Percentiles rank a stretch among this genome's conserved stretches.
Evolutionary conservation across 1,140 invertebrate species (phyloP).

Genomic region (Mylabris phalerata): DNA sequence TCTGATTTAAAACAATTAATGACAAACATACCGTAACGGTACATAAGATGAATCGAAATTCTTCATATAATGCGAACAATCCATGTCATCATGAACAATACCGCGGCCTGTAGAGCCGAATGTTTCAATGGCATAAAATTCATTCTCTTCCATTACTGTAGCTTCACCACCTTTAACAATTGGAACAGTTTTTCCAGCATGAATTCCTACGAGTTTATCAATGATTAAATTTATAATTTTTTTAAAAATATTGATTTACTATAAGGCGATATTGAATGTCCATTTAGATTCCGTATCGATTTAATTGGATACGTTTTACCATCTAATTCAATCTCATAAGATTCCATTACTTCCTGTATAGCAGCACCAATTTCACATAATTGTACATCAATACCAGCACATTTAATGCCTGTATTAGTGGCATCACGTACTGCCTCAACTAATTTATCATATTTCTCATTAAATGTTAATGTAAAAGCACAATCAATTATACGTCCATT

Average conservation of each 20-base stretch:
- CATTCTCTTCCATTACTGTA: slow-evolving; percentile 97
- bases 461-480: slow-evolving; percentile 96
- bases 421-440: slow-evolving; percentile 95
- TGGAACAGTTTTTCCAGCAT: slow-evolving; percentile 98
- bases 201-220: slow-evolving; percentile 62
- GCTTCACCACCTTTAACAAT: slow-evolving; percentile 98
- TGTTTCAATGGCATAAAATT: slow-evolving; percentile 99
- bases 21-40: slow-evolving; percentile 56
- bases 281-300: slow-evolving; percentile 96
- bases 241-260: slow-evolving; percentile 49
- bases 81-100: slow-evolving; percentile 97
- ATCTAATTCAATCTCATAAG: slow-evolving; percentile 96
- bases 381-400: slow-evolving; percentile 84
- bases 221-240: background rate
- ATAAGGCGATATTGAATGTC: slow-evolving; percentile 96
- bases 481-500: slow-evolving; percentile 99
- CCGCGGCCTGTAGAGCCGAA: slow-evolving; percentile 98
- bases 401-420: slow-evolving; percentile 94
- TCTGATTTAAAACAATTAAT: too few species aligned
- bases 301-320: slow-evolving; percentile 96
- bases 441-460: slow-evolving; percentile 93
- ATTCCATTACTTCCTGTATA: slow-evolving; percentile 99
- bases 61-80: slow-evolving; percentile 99
- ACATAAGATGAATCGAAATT: slow-evolving; percentile 93
- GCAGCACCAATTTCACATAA: slow-evolving; percentile 96